Conservation (phyloP, 2,888 invertebrate species). For the Drosophila merina region DNA sequence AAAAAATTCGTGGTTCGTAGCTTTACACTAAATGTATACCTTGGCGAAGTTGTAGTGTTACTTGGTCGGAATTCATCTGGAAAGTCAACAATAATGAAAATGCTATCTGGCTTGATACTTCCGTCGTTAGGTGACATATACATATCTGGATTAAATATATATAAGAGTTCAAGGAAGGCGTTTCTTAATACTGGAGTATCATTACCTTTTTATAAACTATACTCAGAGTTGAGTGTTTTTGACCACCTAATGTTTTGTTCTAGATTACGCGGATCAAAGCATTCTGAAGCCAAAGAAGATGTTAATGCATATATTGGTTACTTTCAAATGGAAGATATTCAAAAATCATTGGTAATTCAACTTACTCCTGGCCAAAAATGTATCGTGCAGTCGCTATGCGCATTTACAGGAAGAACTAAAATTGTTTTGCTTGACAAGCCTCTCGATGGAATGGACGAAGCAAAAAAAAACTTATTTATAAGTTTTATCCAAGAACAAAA, state of each 20-base stretch:
- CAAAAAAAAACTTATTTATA: slow-evolving; percentile 87
- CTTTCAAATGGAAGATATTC: slow-evolving; percentile 18
- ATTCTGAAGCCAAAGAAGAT: slow-evolving; percentile 26
- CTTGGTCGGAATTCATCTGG: slow-evolving; percentile 60
- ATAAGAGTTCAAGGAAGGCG: slow-evolving; percentile 11
- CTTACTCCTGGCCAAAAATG: slow-evolving; percentile 44
- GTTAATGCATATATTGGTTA: slow-evolving; percentile 17
- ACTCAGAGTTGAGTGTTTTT: slow-evolving; percentile 42
- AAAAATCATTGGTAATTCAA: not conserved
- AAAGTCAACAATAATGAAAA: slow-evolving; percentile 48
- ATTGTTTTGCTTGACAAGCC: slow-evolving; percentile 55
- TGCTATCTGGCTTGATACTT: slow-evolving; percentile 31
- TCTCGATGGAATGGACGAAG: slow-evolving; percentile 51
- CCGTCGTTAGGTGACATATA: slow-evolving; percentile 40
- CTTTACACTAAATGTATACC: slow-evolving; percentile 41
- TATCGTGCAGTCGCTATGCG: slow-evolving; percentile 49
- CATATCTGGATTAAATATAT: slow-evolving; percentile 33
- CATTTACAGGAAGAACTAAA: slow-evolving; percentile 56
- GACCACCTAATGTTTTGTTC: slow-evolving; percentile 52
- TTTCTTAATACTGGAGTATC: slow-evolving; percentile 24
- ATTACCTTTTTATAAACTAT: slow-evolving; percentile 10
- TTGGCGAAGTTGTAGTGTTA: slow-evolving; percentile 47
- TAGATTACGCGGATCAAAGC: slow-evolving; percentile 47
- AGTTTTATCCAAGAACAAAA: slow-evolving; percentile 89
- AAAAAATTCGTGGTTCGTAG: slow-evolving; percentile 29